A percentile compares a stretch with the other conserved stretches of the same genome.
These are phyloP conservation scores for Andrena flavipes DNA, from an alignment of 2,888 invertebrate species.

Conservation along the genomic window DNA sequence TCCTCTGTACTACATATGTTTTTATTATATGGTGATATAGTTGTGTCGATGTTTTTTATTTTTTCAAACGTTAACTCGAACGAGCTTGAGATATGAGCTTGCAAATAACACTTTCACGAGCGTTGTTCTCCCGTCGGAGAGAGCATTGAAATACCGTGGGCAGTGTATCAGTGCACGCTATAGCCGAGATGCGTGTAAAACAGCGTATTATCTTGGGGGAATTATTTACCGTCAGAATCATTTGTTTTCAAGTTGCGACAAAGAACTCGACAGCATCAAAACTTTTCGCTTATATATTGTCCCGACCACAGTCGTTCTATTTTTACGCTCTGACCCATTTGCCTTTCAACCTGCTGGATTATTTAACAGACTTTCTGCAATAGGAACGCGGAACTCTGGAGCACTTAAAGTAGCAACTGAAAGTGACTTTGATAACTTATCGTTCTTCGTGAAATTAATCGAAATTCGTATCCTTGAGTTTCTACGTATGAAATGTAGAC, in stretches of 20 bases:
- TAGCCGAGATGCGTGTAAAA: background rate
- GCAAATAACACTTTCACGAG: background rate
- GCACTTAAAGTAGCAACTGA: background rate
- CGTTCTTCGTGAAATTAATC: background rate
- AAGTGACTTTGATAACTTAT: background rate
- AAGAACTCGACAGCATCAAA: background rate
- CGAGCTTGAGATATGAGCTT: background rate
- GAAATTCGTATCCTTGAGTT: background rate
- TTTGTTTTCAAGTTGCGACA: slow-evolving; percentile 7
- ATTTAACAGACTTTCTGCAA: background rate
- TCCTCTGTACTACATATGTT: background rate
- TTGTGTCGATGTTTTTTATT: background rate
- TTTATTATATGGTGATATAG: background rate
- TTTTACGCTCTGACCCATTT: slow-evolving; percentile 45
- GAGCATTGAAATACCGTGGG: background rate
- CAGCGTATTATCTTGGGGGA: background rate
- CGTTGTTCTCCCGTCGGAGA: background rate
- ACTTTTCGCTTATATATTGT: slow-evolving; percentile 23
- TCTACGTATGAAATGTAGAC: background rate
- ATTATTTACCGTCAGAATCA: background rate
- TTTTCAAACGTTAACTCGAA: too few relatives aligned
- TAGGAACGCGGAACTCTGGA: background rate
- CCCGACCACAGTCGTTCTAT: slow-evolving; percentile 20
- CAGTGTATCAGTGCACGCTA: background rate
- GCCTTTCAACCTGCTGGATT: slow-evolving; percentile 17